Percentiles rank a stretch among this genome's conserved stretches.
These are phyloP conservation scores for Corynorhinus townsendii DNA, from an alignment of 2,113 vertebrate species.

Conservation along the genomic window DNA sequence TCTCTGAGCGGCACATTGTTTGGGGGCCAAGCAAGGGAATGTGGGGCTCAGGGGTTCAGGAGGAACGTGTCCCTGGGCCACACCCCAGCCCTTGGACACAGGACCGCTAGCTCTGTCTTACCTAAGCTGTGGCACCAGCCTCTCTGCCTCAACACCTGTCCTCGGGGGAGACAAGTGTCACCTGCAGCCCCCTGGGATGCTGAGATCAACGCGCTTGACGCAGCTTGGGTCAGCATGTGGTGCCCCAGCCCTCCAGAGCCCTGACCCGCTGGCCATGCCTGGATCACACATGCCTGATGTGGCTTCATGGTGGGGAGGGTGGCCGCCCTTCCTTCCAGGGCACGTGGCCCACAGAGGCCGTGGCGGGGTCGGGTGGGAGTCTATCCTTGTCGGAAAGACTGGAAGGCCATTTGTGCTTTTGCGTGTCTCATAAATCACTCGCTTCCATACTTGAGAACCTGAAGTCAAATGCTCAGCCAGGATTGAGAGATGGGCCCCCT, in stretches of 20 bases:
- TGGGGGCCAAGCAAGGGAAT: neutral
- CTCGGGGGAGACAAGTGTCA: neutral
- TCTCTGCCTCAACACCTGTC: neutral
- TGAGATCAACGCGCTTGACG: neutral
- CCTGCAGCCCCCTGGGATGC: neutral
- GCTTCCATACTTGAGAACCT: constrained; percentile 64
- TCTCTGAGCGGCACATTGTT: neutral
- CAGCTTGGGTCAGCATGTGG: no score
- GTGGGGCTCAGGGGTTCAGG: neutral
- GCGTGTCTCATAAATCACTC: constrained; percentile 63
- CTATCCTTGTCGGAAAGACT: neutral
- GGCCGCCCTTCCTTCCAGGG: neutral
- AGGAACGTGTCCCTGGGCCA: neutral
- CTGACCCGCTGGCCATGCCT: neutral
- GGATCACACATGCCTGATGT: neutral
- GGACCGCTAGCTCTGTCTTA: neutral
- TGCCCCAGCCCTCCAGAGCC: accelerated
- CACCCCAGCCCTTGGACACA: neutral
- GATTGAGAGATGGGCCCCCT: constrained; percentile 67
- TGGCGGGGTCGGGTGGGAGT: neutral
- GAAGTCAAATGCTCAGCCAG: constrained; percentile 44
- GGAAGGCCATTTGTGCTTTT: constrained; percentile 21
- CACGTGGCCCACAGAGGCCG: neutral
- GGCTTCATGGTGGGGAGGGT: neutral
- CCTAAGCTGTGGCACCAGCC: neutral